Base-by-base conservation (phyloP, 2,888 invertebrate genomes). In the Agriotes lineatus region DNA sequence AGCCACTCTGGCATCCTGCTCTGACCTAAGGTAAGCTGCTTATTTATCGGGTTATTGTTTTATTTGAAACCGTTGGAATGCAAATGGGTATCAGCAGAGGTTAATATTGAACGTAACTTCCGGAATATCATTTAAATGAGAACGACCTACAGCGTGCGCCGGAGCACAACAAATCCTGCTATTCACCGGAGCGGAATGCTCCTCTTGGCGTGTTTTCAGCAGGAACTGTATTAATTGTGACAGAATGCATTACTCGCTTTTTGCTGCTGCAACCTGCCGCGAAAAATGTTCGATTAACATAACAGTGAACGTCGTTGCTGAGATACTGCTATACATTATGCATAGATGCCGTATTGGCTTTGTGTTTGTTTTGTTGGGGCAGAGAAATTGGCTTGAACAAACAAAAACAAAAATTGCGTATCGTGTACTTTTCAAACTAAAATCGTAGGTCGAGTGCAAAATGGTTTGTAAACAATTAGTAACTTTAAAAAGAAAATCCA, bases 11-110 rank as follows among this genome's bases (percentile, higher is more conserved):
- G 65, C 68, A 70, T 72, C 73, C 72, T 71, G 66, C 71, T 73
- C 72, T 72, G 70, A 76, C 70, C 72, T 75, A 75, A 77, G 77
- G 77, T 77, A 76, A 70, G 69, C 54, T 54, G 22, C 44, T 59
- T 67, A 61, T 61, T 61, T 61, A 60, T 61, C 61, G 16, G 39
- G 56, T 67, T 67, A 62, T 69, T 68, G 62, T 68, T 58, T 69
- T 63, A 59, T 60, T 64, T 60, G 18, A 62, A 54, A 64, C 63
- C 67, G 64, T 63, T 69, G 64, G 59, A 69, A 69, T 69, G 63
- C 69, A 69, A 64, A 63, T 69, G 42, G 33, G 12, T 35, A 52
- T 52, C 33, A 69, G 33, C 62, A 67, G 42, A 67, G 61, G 62
- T 67, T 67, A 63, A 62, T 67, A 58, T 61, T 56, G 61, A 50